phyloP scores from a whole-genome alignment of 2,113 vertebrate species.

The Seriola rivoliana region DNA sequence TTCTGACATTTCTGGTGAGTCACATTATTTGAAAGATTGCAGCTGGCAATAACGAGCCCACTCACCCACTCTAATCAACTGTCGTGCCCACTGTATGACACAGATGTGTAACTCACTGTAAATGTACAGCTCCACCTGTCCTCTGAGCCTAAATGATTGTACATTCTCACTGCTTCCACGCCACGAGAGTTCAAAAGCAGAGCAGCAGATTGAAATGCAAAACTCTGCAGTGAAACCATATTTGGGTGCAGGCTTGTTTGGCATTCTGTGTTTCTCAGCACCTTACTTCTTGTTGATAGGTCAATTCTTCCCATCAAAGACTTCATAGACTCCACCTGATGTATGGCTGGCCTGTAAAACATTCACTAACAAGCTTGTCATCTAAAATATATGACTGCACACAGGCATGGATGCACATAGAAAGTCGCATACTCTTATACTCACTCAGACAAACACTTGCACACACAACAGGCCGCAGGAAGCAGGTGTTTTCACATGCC shows the following conservation, averaged over 20 bases:
- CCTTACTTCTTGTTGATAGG: slow-evolving; percentile 28
- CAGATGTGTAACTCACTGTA: slow-evolving; percentile 15
- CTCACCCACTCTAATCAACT: slow-evolving; percentile 26
- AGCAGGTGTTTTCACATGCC: slow-evolving; percentile 69
- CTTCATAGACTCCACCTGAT: slow-evolving; percentile 19
- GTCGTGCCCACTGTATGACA: not conserved
- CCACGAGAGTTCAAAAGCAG: slow-evolving; percentile 63
- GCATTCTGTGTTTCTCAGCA: slow-evolving; percentile 49
- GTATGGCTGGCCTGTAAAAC: slow-evolving; percentile 22
- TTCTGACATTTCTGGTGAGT: slow-evolving; percentile 2
- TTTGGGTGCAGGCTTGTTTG: slow-evolving; percentile 49
- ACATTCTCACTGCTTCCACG: slow-evolving; percentile 46
- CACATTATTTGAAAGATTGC: slow-evolving; percentile 7
- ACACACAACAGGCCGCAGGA: slow-evolving; percentile 48
- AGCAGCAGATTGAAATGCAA: slow-evolving; percentile 61
- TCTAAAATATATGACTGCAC: slow-evolving; percentile 38
- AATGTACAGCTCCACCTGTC: slow-evolving; percentile 37
- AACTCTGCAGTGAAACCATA: slow-evolving; percentile 64
- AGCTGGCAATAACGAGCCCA: slow-evolving; percentile 3
- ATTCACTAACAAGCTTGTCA: slow-evolving; percentile 17
- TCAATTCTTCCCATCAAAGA: slow-evolving; percentile 48
- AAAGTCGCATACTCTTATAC: slow-evolving; percentile 9
- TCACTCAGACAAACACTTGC: not conserved
- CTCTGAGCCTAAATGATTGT: slow-evolving; percentile 36
- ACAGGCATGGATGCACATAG: slow-evolving; percentile 6